These are phyloP conservation scores for Bufo bufo DNA, from an alignment of 2,113 vertebrate genomes.

Conservation along the genomic window DNA sequence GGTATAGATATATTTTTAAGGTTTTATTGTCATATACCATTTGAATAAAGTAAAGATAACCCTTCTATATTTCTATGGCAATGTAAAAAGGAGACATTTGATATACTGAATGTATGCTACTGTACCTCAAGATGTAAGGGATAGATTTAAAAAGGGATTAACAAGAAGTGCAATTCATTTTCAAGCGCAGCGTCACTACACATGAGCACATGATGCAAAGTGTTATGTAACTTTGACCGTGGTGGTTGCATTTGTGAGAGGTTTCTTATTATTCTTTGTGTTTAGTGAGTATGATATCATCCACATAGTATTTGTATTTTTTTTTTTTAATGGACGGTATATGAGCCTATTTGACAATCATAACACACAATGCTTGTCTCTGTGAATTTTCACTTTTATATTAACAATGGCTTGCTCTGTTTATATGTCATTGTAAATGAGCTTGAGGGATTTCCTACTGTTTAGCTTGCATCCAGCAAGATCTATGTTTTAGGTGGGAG, in stretches of 20 bases:
- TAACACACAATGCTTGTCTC: constrained; percentile 24
- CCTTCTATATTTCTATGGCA: constrained; percentile 64
- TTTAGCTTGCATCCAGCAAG: not conserved
- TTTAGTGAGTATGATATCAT: constrained; percentile 13
- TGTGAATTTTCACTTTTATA: constrained; percentile 60
- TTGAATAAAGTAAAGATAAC: constrained; percentile 62
- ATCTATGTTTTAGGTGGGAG: not conserved
- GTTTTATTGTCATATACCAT: constrained; percentile 69
- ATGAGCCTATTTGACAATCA: constrained; percentile 49
- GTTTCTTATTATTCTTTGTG: constrained; percentile 5
- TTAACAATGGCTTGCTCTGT: constrained; percentile 43
- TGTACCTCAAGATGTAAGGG: constrained; percentile 69
- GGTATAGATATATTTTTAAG: constrained; percentile 71
- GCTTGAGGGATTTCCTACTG: not conserved
- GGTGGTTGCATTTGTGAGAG: not conserved
- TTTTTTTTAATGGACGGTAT: not conserved
- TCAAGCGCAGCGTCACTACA: not conserved
- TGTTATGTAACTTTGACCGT: constrained; percentile 20
- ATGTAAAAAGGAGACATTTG: constrained; percentile 65
- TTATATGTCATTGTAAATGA: constrained; percentile 61
- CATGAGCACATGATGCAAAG: not conserved
- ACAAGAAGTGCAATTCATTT: constrained; percentile 72
- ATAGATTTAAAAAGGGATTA: constrained; percentile 68
- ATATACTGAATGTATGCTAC: constrained; percentile 70
- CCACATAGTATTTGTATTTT: not conserved